Evolutionary conservation across 2,797 vertebrate species (phyloP).

Genomic region (Agapornis canus): DNA sequence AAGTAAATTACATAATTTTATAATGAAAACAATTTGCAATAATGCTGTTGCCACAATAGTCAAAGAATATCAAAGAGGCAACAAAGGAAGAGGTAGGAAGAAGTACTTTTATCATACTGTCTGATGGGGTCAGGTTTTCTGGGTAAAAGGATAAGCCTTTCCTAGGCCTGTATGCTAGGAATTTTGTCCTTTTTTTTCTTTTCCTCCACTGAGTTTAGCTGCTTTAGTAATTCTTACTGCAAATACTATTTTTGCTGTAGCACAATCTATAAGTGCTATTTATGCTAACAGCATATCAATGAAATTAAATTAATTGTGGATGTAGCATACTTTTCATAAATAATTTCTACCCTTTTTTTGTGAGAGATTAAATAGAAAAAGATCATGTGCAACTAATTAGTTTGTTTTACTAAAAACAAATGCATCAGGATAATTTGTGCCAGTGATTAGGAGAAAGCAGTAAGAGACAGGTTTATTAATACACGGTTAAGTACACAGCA

Average conservation of each 20-base stretch:
- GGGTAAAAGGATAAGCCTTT: neutral
- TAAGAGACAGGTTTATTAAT: neutral
- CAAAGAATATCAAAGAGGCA: neutral
- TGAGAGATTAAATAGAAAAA: neutral
- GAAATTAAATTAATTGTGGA: neutral
- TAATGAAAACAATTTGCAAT: neutral
- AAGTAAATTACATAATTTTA: neutral
- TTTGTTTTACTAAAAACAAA: neutral
- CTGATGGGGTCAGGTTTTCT: neutral
- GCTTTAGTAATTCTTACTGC: neutral
- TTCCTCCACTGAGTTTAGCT: neutral
- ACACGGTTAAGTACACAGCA: accelerated
- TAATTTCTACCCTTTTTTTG: neutral
- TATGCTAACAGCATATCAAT: neutral
- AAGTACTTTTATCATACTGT: neutral
- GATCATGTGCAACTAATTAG: neutral
- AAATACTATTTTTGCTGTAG: neutral
- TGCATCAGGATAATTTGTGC: neutral
- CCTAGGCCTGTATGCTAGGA: neutral
- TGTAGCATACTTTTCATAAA: neutral
- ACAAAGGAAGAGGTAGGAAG: neutral
- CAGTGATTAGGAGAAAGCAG: neutral
- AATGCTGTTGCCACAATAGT: neutral
- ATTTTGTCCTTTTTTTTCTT: neutral
- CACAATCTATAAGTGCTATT: accelerated